phyloP scores from a whole-genome alignment of 2,797 vertebrate genomes.

The Parotocinclus haroldoi region DNA sequence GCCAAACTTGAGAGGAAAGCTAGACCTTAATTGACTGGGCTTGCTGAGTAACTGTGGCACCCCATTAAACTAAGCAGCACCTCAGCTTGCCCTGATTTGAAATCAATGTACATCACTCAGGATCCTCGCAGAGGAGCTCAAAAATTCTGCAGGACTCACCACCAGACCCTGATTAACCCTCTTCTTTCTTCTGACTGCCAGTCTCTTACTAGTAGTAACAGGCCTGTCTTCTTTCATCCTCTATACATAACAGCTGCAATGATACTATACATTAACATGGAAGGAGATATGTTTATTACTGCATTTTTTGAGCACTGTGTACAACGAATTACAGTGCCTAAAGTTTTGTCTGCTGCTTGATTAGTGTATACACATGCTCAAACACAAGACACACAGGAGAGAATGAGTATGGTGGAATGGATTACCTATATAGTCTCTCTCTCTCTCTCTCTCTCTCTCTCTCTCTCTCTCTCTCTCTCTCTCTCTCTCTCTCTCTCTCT shows the following conservation, averaged over 20 bases:
- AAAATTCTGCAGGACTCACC: not conserved
- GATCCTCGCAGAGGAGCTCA: constrained; percentile 5
- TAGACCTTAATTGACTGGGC: constrained; percentile 1
- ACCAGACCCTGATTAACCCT: constrained; percentile 2
- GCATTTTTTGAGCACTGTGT: not conserved
- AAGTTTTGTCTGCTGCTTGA: not conserved
- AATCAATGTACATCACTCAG: constrained; percentile 12
- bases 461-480: constrained; percentile 24
- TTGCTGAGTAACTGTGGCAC: constrained; percentile 6
- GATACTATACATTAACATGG: not conserved
- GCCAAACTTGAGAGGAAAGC: not conserved
- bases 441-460: constrained; percentile 8
- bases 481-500: no score
- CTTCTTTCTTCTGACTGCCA: constrained; percentile 4
- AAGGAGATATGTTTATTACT: constrained; percentile 1
- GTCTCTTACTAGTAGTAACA: constrained; percentile 24
- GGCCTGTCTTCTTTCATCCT: constrained; percentile 22
- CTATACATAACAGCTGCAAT: not conserved
- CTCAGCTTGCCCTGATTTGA: constrained; percentile 33
- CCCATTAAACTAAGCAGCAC: constrained; percentile 20
- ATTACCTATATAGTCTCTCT: constrained; percentile 33
- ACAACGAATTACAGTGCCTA: constrained; percentile 19
- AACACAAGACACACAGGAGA: constrained; percentile 34
- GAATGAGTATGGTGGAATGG: constrained; percentile 38
- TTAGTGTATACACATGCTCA: constrained; percentile 1